Evolutionary conservation across 2,113 vertebrate species (phyloP).

Genomic region (Lagopus muta): DNA sequence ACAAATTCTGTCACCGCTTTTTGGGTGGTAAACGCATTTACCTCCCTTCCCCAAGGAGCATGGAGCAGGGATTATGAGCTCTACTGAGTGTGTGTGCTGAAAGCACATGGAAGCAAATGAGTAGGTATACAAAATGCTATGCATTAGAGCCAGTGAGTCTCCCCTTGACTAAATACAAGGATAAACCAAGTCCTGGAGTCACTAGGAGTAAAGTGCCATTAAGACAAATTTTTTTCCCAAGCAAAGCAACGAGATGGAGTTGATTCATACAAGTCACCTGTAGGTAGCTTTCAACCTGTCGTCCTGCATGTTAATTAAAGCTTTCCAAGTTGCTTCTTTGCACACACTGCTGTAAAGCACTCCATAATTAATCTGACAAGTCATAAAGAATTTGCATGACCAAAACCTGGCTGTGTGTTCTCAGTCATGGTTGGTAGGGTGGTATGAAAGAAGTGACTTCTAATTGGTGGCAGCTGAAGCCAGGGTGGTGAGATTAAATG

Average conservation of each 20-base stretch:
- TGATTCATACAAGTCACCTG: background rate
- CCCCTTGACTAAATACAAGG: background rate
- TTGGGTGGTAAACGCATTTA: background rate
- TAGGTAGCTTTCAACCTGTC: background rate
- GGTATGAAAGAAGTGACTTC: background rate
- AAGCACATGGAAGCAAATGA: background rate
- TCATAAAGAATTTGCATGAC: background rate
- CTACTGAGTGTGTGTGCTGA: background rate
- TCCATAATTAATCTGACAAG: background rate
- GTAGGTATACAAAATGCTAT: background rate
- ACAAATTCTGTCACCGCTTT: background rate
- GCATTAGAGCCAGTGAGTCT: background rate
- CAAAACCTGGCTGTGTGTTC: background rate
- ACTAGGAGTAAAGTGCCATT: background rate
- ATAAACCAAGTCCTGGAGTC: background rate
- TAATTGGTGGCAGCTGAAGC: background rate
- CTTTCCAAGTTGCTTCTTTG: background rate
- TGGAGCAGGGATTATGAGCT: background rate
- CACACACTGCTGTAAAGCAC: background rate
- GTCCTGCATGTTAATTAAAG: background rate
- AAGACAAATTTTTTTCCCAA: background rate
- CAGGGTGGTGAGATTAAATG: background rate
- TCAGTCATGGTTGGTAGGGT: background rate
- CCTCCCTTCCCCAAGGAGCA: background rate
- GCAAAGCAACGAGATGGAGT: accelerated